Base-by-base conservation (phyloP, 2,888 invertebrate genomes). In the Candidula unifasciata region DNA sequence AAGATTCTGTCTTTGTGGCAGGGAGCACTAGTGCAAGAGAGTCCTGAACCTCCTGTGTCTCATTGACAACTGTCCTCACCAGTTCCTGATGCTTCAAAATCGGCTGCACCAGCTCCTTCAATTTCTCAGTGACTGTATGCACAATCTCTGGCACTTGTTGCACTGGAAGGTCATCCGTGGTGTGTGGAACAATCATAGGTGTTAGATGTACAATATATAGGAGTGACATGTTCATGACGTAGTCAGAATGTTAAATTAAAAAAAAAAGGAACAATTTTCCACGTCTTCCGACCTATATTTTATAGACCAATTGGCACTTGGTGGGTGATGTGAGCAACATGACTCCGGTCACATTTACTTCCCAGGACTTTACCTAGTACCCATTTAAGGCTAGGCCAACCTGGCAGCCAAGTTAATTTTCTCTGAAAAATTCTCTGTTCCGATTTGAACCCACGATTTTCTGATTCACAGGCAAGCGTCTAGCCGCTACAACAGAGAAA, bases 61-160 rank as follows among this genome's bases (percentile, higher is more conserved):
- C 64, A 79, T 68, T 79, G n/a, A 16, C 24, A 37, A 30, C 27
- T 18, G 44, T 13, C 35, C 13, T n/a, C 37, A 68, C 21, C 27
- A 60, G 37, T 13, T 33, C n/a, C 8, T 79, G 44, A 10, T 68
- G 44, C 52, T 68, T 79, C 66, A 66, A 13, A 24, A 21, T 2
- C 21, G 79, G 30, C 27, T n/a, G 68, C 18, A 79, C 37, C 16
- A 64, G n/a, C 21, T 79, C 79, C 8, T 79, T 66, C 66, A 68
- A 35, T 27, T 30, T 44, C 30, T n/a, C n/a, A 44, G 64, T 30
- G 66, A 52, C 5, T 16, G 52, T 16, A 16, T 64, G 37, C 44
- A 68, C 68, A 27, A 24, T 52, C 37, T 0, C 44, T 3, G 44
- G 37, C 18, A 52, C 35, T 64, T 10, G 10, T 60, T 35, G 64